A percentile compares a stretch with the other conserved stretches of the same genome.
These are phyloP conservation scores for Sycophaga agraensis DNA, from an alignment of 1,140 invertebrate genomes.

Conservation along the genomic window DNA sequence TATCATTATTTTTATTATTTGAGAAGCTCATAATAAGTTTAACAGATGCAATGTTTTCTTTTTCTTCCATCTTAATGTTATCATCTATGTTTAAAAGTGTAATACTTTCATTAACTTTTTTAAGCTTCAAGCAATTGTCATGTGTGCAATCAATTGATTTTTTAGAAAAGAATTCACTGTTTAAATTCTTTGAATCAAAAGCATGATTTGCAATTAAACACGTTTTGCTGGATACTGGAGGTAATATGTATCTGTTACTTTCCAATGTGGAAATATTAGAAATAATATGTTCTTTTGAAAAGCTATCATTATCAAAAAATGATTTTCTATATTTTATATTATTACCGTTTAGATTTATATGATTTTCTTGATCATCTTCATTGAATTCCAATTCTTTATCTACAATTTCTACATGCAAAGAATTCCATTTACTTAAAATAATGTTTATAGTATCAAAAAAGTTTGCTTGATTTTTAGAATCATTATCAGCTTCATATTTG, in stretches of 20 bases:
- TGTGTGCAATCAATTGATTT: neutral
- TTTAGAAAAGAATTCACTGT: neutral
- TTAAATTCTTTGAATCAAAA: neutral
- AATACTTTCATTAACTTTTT: slow-evolving; percentile 9
- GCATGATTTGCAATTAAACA: neutral
- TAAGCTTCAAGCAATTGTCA: neutral
- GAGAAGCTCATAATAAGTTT: slow-evolving; percentile 20
- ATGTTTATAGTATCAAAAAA: slow-evolving; percentile 42
- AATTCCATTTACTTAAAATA: slow-evolving; percentile 43
- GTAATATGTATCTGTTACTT: slow-evolving; percentile 21
- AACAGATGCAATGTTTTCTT: slow-evolving; percentile 11
- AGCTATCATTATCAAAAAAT: neutral
- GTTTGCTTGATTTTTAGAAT: slow-evolving; percentile 35
- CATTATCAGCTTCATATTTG: slow-evolving; percentile 33
- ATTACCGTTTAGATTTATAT: neutral
- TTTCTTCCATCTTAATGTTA: neutral
- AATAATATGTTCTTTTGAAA: neutral
- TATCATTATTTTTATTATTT: neutral
- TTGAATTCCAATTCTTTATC: slow-evolving; percentile 27
- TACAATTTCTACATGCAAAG: slow-evolving; percentile 35
- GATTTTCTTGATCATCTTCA: slow-evolving; percentile 16
- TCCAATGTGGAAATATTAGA: neutral
- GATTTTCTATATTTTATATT: slow-evolving; percentile 1
- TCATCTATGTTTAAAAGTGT: neutral
- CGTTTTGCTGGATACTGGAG: neutral